A percentile compares a stretch with the other conserved stretches of the same genome.
Evolutionary conservation across 2,888 invertebrate genomes (phyloP).

Genomic region (Pandemis heparana): DNA sequence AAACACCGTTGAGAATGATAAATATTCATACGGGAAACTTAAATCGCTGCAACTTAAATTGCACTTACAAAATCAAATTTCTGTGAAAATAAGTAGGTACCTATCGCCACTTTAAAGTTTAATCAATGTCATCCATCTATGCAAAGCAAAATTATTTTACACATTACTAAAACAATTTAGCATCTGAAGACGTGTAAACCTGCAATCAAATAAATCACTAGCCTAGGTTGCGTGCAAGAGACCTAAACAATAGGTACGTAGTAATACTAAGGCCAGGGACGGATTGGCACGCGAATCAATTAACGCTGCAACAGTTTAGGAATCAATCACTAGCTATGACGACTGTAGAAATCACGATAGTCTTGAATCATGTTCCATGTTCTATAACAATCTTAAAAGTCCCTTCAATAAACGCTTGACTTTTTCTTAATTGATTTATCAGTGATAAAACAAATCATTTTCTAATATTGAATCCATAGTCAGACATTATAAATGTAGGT

Average conservation of each 20-base stretch:
- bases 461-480: too few relatives aligned
- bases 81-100: slow-evolving; percentile 2
- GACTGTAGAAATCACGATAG: slow-evolving; percentile 1
- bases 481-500: too few relatives aligned
- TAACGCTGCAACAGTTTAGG: slow-evolving; percentile 54
- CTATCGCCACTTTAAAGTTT: background rate
- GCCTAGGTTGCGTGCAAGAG: slow-evolving; percentile 46
- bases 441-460: too few relatives aligned
- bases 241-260: slow-evolving; percentile 50
- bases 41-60: slow-evolving; percentile 23
- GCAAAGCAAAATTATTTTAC: too few relatives aligned
- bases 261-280: slow-evolving; percentile 66
- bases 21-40: slow-evolving; percentile 39
- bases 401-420: background rate
- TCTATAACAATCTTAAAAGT: too few relatives aligned
- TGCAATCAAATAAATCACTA: slow-evolving; percentile 25
- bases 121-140: background rate
- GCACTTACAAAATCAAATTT: background rate
- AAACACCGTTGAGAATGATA: slow-evolving; percentile 34
- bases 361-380: background rate
- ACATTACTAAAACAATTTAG: background rate
- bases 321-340: slow-evolving; percentile 52
- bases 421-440: too few relatives aligned
- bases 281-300: slow-evolving; percentile 66
- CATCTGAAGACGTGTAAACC: background rate